Evolutionary conservation across 2,797 vertebrate genomes (phyloP).

Genomic region (Dallia pectoralis): DNA sequence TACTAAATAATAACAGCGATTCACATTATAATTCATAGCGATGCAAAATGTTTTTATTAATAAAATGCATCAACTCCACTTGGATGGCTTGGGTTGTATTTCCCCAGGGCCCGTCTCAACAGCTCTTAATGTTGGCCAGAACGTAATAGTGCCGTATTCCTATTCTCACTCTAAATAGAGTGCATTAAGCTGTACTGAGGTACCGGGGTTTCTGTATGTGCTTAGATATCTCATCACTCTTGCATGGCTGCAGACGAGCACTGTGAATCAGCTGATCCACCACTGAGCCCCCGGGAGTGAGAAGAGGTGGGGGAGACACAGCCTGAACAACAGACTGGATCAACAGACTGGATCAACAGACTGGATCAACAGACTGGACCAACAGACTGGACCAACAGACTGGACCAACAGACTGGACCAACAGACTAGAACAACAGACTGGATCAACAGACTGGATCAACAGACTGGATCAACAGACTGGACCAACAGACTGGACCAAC

Average conservation of each 20-base stretch:
- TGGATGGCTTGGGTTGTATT: neutral
- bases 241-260: slow-evolving; percentile 35
- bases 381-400: slow-evolving; percentile 16
- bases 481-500: too few species aligned
- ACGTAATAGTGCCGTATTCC: slow-evolving; percentile 18
- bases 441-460: slow-evolving; percentile 19
- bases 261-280: slow-evolving; percentile 14
- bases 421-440: neutral
- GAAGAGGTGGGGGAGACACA: neutral
- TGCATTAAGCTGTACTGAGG: slow-evolving; percentile 13
- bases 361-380: neutral
- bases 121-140: neutral
- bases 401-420: neutral
- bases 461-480: neutral
- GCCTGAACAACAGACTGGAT: slow-evolving; percentile 16
- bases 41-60: neutral
- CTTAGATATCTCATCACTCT: slow-evolving; percentile 37
- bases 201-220: neutral
- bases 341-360: neutral
- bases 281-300: slow-evolving; percentile 13
- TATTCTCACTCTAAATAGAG: slow-evolving; percentile 7
- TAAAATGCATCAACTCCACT: neutral
- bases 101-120: neutral
- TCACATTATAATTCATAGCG: neutral
- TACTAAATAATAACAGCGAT: neutral